phyloP scores from a whole-genome alignment of 2,113 vertebrate species.

The Campylomormyrus numenius region DNA sequence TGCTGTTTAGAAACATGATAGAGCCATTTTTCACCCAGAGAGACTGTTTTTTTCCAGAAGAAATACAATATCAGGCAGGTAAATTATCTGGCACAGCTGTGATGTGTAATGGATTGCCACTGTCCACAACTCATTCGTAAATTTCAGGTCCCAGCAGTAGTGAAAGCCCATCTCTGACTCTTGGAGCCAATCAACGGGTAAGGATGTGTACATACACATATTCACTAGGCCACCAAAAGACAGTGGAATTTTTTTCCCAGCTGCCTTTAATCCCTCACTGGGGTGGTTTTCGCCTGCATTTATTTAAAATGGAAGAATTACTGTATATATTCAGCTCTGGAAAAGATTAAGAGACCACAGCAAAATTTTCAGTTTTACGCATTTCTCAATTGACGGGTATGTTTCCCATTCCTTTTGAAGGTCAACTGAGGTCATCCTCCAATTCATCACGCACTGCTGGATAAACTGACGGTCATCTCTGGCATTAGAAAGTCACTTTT shows the following conservation, averaged over 20 bases:
- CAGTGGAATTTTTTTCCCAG: background rate
- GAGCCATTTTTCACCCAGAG: background rate
- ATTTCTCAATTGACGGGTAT: no score
- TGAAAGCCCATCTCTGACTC: background rate
- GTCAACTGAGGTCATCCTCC: no score
- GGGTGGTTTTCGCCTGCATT: background rate
- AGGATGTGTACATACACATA: background rate
- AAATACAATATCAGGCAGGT: constrained; percentile 2
- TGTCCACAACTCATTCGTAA: background rate
- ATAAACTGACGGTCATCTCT: no score
- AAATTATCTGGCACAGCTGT: background rate
- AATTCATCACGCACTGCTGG: no score
- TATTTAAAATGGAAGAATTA: background rate
- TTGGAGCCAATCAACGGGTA: background rate
- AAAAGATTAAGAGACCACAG: no score
- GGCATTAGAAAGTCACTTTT: no score
- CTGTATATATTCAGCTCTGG: no score
- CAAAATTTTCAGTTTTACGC: no score
- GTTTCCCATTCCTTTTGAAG: no score
- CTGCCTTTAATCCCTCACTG: background rate
- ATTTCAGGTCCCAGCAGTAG: background rate
- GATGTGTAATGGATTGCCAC: background rate
- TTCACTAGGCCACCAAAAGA: background rate
- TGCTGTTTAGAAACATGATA: background rate
- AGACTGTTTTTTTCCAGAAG: background rate